Conservation (phyloP, 2,888 invertebrate species). For the Prosapia bicincta region DNA sequence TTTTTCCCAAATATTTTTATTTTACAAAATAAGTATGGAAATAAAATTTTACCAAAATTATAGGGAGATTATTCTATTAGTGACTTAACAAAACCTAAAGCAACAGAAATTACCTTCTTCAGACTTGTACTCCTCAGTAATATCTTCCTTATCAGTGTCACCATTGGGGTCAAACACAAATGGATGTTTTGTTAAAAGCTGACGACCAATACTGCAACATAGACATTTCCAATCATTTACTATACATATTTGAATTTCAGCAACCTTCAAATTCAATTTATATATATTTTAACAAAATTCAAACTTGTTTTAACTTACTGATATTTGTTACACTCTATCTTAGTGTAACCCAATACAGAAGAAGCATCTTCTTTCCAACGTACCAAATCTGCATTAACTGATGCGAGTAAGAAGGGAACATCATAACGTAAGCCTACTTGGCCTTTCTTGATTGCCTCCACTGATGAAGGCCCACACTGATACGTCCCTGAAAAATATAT, state of each 20-base stretch:
- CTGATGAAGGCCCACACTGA: slow-evolving; percentile 76
- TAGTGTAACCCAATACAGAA: slow-evolving; percentile 60
- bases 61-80: too few relatives aligned
- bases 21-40: too few relatives aligned
- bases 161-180: slow-evolving; percentile 68
- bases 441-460: slow-evolving; percentile 74
- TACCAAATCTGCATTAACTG: slow-evolving; percentile 80
- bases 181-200: slow-evolving; percentile 70
- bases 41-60: too few relatives aligned
- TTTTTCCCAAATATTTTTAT: too few relatives aligned
- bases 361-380: slow-evolving; percentile 69
- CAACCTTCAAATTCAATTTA: too few relatives aligned
- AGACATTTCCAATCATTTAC: too few relatives aligned
- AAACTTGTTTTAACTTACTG: slow-evolving; percentile 60
- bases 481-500: slow-evolving; percentile 54
- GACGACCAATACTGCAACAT: slow-evolving; percentile 62
- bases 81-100: too few relatives aligned
- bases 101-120: slow-evolving; percentile 62
- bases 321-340: slow-evolving; percentile 68
- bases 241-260: too few relatives aligned
- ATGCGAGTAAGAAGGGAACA: slow-evolving; percentile 72
- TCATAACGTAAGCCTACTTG: slow-evolving; percentile 71
- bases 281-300: too few relatives aligned
- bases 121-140: slow-evolving; percentile 66
- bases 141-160: slow-evolving; percentile 66